Conservation (phyloP, 2,113 vertebrate genomes). For the Naja naja region DNA sequence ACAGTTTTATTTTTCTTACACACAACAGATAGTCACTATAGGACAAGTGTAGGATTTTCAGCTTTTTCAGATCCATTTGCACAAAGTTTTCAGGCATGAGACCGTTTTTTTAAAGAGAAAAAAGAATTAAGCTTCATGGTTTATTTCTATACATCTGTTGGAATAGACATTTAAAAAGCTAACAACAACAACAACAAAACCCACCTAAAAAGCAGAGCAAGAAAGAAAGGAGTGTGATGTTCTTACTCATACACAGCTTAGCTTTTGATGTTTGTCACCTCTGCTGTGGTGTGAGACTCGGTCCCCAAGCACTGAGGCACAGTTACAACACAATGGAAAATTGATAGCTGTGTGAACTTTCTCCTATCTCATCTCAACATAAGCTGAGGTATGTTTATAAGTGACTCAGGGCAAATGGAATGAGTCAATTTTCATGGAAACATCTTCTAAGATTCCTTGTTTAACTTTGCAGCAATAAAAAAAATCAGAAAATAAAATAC, state of each 20-base stretch:
- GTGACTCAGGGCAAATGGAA: not conserved
- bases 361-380: not conserved
- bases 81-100: not conserved
- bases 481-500: too few relatives aligned
- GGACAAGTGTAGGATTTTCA: not conserved
- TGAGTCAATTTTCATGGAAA: not conserved
- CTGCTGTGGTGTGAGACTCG: constrained; percentile 4
- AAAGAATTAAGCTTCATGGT: not conserved
- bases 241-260: not conserved
- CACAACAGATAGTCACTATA: not conserved
- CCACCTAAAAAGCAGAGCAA: not conserved
- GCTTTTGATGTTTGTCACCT: constrained; percentile 10
- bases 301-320: not conserved
- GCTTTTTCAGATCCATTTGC: not conserved
- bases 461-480: not conserved
- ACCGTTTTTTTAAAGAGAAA: not conserved
- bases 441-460: not conserved
- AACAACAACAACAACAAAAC: not conserved
- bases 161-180: not conserved
- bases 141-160: not conserved
- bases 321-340: not conserved
- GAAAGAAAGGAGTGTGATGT: not conserved
- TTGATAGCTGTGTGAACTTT: not conserved
- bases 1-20: not conserved
- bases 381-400: not conserved